Percentiles rank a stretch among this genome's conserved stretches.
These are phyloP conservation scores for Myotis findleyi DNA, from an alignment of 2,797 vertebrate species.

Conservation along the genomic window DNA sequence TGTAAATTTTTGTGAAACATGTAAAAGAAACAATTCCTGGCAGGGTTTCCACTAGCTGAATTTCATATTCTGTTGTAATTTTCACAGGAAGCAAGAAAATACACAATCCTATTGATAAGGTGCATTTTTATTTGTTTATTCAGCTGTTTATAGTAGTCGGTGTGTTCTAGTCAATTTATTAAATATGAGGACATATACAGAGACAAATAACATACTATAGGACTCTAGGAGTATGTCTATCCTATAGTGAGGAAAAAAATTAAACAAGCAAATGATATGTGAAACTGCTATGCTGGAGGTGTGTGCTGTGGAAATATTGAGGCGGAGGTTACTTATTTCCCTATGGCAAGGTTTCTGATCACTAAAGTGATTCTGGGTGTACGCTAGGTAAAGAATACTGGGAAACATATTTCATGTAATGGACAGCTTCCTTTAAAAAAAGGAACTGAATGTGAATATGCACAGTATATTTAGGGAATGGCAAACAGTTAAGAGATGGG, in stretches of 20 bases:
- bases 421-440: background rate
- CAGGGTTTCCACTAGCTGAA: background rate
- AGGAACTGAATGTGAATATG: background rate
- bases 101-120: background rate
- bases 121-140: conserved; percentile 5
- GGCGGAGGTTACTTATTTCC: background rate
- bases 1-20: background rate
- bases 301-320: background rate
- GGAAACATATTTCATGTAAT: background rate
- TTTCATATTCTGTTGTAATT: conserved; percentile 26
- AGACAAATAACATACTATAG: background rate
- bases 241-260: background rate
- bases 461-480: background rate
- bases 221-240: background rate
- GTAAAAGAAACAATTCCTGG: background rate
- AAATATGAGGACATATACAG: background rate
- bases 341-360: background rate
- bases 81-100: background rate
- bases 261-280: background rate
- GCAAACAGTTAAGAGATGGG: background rate
- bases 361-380: background rate
- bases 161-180: background rate
- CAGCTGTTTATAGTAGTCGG: background rate
- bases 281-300: background rate
- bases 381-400: background rate